Conservation (phyloP, 2,113 vertebrate species). For the Perccottus glenii region DNA sequence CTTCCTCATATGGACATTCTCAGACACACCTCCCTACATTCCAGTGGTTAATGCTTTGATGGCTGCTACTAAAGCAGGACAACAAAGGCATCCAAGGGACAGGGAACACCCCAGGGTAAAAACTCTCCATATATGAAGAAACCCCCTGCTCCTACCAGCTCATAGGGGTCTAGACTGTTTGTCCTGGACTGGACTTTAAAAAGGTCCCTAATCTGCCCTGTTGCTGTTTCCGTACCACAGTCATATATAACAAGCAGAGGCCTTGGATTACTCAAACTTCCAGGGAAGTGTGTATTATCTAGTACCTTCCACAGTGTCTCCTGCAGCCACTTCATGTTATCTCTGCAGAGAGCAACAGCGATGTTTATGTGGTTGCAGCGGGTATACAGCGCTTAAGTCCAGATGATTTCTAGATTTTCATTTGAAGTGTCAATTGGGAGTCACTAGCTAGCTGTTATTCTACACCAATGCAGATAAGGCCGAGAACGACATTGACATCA, state of each 20-base stretch:
- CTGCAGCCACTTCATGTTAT: conserved; percentile 33
- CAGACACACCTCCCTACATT: conserved; percentile 53
- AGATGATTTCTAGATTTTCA: conserved; percentile 14
- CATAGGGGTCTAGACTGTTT: conserved; percentile 15
- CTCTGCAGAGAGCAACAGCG: conserved; percentile 13
- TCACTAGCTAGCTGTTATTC: conserved; percentile 3
- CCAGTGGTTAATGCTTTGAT: conserved; percentile 64
- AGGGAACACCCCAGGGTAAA: conserved; percentile 45
- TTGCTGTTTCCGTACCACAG: conserved; percentile 35
- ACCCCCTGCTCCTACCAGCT: conserved; percentile 16
- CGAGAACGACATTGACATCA: neutral
- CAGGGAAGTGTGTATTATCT: neutral
- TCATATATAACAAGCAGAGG: conserved; percentile 21
- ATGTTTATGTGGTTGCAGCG: conserved; percentile 9
- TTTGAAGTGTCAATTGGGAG: conserved; percentile 1
- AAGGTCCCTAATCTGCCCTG: conserved; percentile 35
- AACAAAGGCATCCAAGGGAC: conserved; percentile 33
- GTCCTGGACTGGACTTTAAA: conserved; percentile 34
- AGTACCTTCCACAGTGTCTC: conserved; percentile 22
- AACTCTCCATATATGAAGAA: conserved; percentile 26
- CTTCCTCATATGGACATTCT: neutral
- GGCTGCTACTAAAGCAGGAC: conserved; percentile 48
- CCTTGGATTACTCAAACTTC: conserved; percentile 12
- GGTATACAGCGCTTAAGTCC: conserved; percentile 8
- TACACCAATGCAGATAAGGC: conserved; percentile 9